Percentiles rank a stretch among this genome's conserved stretches.
Conservation (phyloP, 2,113 vertebrate genomes). For the Pantherophis guttatus region DNA sequence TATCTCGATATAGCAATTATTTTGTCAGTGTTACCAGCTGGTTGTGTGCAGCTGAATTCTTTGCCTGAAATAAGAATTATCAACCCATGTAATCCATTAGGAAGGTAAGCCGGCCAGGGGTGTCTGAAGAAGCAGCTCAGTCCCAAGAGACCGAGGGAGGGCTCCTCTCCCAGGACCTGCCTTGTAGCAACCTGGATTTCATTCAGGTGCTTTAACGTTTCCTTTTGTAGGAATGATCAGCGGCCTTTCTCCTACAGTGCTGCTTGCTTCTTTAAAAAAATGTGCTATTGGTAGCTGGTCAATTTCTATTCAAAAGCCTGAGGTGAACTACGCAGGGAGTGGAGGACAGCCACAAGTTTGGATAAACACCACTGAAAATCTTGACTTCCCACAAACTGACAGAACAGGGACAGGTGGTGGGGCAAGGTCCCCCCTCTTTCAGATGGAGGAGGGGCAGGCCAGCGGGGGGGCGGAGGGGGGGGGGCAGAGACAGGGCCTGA, state of each 20-base stretch:
- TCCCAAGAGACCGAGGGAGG: not conserved
- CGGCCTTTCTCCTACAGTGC: not conserved
- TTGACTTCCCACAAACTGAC: not conserved
- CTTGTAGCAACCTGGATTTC: not conserved
- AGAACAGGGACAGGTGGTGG: not conserved
- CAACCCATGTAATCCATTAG: not conserved
- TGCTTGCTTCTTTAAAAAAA: not conserved
- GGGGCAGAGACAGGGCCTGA: not conserved
- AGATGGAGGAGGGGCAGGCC: not conserved
- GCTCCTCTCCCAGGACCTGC: not conserved
- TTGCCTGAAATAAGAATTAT: not conserved
- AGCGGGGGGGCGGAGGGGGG: not conserved
- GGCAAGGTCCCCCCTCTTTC: not conserved
- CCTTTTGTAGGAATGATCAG: not conserved
- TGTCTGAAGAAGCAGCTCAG: not conserved
- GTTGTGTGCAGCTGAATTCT: not conserved
- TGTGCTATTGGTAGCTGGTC: not conserved
- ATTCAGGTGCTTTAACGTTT: not conserved
- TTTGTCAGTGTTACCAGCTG: not conserved
- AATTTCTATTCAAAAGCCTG: not conserved
- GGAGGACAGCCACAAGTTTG: not conserved
- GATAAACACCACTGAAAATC: not conserved
- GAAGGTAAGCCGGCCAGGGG: too few relatives aligned
- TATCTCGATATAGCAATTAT: not conserved
- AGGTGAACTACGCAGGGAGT: not conserved